Base-by-base conservation (phyloP, 2,113 vertebrate species). In the Phaethon lepturus region DNA sequence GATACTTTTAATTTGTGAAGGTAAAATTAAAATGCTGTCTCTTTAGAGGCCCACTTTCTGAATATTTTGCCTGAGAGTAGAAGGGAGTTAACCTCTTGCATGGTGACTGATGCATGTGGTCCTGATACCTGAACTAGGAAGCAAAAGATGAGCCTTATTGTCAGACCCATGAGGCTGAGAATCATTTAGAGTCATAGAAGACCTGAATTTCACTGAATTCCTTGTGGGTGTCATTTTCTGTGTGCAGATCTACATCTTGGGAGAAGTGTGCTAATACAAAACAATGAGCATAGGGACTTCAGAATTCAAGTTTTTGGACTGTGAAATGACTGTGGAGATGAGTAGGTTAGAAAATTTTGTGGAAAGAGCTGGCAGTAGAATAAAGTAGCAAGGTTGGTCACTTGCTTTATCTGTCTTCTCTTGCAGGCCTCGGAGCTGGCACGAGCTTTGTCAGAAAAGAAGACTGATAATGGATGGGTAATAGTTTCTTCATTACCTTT, bases 371-470 rank as follows among this genome's bases (percentile, higher is more conserved):
- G 2, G 17, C 59, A 60, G 31, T 12, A 56, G 38, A 75, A 58
- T 64, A 8, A 55, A 86, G 38, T 18, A 20, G 9, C 38, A 14
- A 14, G 9, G 17, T 31, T 85, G 71, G 35, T 90, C 35, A 82
- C 11, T 53, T 60, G 11, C 7, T 77, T 86, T 92, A 31, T 86
- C 15, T 50, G 50, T 91, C 31, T 79, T 84, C 23, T 7, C 4
- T 89, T 85, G 10, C 91, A 99, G 99, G 98, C 98, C 86, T 97
- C 98, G 2, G 99, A 99, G 60, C 98, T 99, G 78, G 97, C 98
- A 40, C 98, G 98, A 63, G 97, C 98, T 93, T 97, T 99, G 89
- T 98, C 98, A 80, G 99, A 99, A 88, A 99, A 98, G 96, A 99
- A 85, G 67, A 97, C 92, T 22, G 98, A 98, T 22, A 95, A 98